A percentile compares a stretch with the other conserved stretches of the same genome.
These are phyloP conservation scores for Varanus salvator DNA, from an alignment of 2,113 vertebrate species.

Conservation along the genomic window DNA sequence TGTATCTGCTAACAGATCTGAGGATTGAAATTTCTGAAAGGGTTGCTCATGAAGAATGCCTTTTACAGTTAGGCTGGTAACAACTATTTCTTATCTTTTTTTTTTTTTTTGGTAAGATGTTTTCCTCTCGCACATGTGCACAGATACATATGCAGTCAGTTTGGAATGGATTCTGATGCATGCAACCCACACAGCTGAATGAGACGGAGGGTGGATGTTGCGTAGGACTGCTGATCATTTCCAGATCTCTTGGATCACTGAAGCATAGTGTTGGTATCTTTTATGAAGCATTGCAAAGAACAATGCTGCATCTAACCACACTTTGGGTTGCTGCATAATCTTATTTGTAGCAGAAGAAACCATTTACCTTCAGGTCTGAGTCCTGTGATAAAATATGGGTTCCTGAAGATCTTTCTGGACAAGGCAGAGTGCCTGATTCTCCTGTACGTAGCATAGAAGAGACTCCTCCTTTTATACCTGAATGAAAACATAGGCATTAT, in stretches of 20 bases:
- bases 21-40: constrained; percentile 27
- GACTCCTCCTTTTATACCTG: neutral
- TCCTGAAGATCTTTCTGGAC: neutral
- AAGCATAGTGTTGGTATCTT: constrained; percentile 47
- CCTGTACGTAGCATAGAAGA: neutral
- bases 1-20: constrained; percentile 25
- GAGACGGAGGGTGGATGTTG: constrained; percentile 67
- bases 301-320: neutral
- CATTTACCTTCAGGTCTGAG: neutral
- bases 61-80: constrained; percentile 58
- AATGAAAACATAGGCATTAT: neutral
- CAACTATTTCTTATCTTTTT: constrained; percentile 21
- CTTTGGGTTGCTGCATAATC: neutral
- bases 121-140: neutral
- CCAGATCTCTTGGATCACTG: constrained; percentile 54
- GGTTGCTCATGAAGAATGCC: neutral
- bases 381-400: neutral
- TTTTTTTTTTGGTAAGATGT: constrained; percentile 8
- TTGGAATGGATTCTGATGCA: constrained; percentile 60
- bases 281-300: neutral
- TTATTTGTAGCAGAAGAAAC: neutral
- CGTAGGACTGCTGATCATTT: constrained; percentile 59
- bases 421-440: neutral
- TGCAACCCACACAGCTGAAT: constrained; percentile 56
- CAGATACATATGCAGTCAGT: constrained; percentile 29